Evolutionary conservation across 1,140 invertebrate species (phyloP), one percentile per base, ranked within the genome.

Genomic region (Drosophila tropicalis): DNA sequence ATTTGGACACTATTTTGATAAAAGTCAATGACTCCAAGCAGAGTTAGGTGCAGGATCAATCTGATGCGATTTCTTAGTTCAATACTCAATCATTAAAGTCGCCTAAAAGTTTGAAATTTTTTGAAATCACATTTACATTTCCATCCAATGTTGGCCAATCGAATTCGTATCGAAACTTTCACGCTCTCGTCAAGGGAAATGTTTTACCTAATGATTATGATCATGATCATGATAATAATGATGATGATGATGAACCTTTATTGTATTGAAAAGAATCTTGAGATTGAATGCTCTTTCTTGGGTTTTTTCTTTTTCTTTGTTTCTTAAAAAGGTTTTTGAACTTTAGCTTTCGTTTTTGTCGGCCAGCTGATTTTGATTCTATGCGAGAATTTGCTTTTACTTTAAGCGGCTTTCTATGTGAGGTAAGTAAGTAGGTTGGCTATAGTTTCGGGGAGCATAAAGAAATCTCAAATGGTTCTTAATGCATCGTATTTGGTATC

Each of bases 331-430:
- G 73, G 73, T 67, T 63, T 72, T 68, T 56, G 58, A 72, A 67
- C 61, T 68, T 61, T 44, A 72, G 70, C 70, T 76, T 76, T 76
- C 74, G 74, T 76, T 76, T 76, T 74, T 74, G 67, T 67, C 34
- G 32, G 13, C 64, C 70, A 72, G 73, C 70, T 76, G 70, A 76
- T 72, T 58, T 72, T 72, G 70, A 64, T 72, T 67, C 70, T 72
- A 62, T 69, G 40, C 58, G 25, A 58, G n/a, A 57, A 57, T 60
- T 36, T 32, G 32, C 29, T 57, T 62, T 57, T 62, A 44, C 65
- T 57, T 57, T 29, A 7, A 57, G 32, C 22, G 13, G 55, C 29
- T 57, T 57, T 57, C 55, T 57, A 25, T 62, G 32, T 15, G n/a
- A 12, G 56, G 17, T 12, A 51, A 22, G 44, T 51, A 51, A 22